phyloP scores from a whole-genome alignment of 2,113 vertebrate species.

The Alethe castanea region DNA sequence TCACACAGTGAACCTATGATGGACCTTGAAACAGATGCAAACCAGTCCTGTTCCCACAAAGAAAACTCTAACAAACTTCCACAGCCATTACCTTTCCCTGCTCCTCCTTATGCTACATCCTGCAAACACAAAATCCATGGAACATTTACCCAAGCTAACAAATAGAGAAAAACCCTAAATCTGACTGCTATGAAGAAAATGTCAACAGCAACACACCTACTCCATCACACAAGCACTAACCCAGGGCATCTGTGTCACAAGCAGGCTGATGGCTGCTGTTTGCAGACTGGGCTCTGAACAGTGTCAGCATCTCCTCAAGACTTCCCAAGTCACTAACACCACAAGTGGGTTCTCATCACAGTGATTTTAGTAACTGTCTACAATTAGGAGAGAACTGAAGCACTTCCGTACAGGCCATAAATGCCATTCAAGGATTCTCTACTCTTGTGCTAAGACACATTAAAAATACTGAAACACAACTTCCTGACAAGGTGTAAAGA shows the following conservation, averaged over 20 bases:
- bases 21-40: not conserved
- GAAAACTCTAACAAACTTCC: not conserved
- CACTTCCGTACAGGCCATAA: not conserved
- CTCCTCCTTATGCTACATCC: not conserved
- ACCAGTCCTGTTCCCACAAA: not conserved
- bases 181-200: not conserved
- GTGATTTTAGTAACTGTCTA: not conserved
- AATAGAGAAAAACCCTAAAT: not conserved
- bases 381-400: not conserved
- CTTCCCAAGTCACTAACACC: not conserved
- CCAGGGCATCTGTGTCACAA: not conserved
- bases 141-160: not conserved
- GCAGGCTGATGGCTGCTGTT: not conserved
- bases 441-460: not conserved
- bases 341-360: not conserved
- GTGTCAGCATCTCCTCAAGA: not conserved
- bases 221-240: not conserved
- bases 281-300: not conserved
- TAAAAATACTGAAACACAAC: not conserved
- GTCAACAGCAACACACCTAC: not conserved
- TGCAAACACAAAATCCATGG: not conserved
- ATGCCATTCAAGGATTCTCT: not conserved
- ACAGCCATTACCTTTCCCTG: not conserved
- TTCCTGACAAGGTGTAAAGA: not conserved
- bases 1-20: not conserved